These are phyloP conservation scores for Hirtodrosophila histrioides DNA, from an alignment of 2,888 invertebrate genomes.

Conservation along the genomic window DNA sequence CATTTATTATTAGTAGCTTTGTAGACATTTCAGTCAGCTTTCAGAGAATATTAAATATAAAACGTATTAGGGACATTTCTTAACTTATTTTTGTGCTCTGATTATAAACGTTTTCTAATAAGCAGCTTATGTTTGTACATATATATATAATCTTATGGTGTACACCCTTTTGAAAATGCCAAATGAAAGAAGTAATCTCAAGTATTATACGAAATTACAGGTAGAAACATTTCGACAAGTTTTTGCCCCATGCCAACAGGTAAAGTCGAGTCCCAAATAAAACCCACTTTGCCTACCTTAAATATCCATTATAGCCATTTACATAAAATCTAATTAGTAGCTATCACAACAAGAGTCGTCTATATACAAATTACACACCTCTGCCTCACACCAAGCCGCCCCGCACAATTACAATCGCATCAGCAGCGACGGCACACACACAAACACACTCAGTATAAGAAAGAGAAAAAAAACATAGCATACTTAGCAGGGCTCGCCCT, in stretches of 20 bases:
- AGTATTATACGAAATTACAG: too few relatives aligned
- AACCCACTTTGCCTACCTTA: slow-evolving; percentile 30
- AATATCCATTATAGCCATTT: slow-evolving; percentile 60
- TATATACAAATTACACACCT: slow-evolving; percentile 11
- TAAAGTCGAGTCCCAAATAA: not conserved
- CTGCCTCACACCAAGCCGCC: slow-evolving; percentile 2
- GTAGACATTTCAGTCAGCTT: too few relatives aligned
- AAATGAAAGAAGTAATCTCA: too few relatives aligned
- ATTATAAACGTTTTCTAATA: too few relatives aligned
- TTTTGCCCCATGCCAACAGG: not conserved
- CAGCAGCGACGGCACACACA: slow-evolving; percentile 17
- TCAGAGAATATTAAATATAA: too few relatives aligned
- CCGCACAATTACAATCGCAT: slow-evolving; percentile 37
- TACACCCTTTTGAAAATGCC: too few relatives aligned
- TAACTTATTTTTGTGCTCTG: too few relatives aligned
- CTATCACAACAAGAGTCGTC: slow-evolving; percentile 39
- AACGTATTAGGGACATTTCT: too few relatives aligned
- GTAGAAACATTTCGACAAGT: too few relatives aligned
- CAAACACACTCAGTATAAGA: slow-evolving; percentile 4
- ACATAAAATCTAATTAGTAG: slow-evolving; percentile 65
- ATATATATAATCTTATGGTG: too few relatives aligned
- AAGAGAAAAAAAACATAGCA: slow-evolving; percentile 35
- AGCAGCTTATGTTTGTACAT: too few relatives aligned
- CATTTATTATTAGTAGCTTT: too few relatives aligned
- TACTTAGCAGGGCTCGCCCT: slow-evolving; percentile 43